These are phyloP conservation scores for Odontophorus gujanensis DNA, from an alignment of 2,113 vertebrate species.

Conservation along the genomic window DNA sequence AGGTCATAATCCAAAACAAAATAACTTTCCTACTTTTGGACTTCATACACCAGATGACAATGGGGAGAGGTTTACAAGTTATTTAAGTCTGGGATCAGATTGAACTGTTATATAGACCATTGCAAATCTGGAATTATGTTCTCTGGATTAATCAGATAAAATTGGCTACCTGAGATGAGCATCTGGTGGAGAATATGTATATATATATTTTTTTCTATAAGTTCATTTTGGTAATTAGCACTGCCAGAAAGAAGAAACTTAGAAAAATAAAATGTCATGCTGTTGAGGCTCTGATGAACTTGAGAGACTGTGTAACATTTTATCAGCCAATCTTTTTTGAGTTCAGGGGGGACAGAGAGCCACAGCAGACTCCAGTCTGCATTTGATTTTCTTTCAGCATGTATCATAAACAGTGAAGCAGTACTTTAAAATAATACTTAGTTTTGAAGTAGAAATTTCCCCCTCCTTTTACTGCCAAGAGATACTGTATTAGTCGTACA, in stretches of 20 bases:
- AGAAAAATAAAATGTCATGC: background rate
- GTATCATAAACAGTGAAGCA: background rate
- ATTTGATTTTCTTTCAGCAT: background rate
- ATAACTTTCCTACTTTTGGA: background rate
- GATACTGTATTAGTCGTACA: background rate
- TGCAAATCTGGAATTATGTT: background rate
- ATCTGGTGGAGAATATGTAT: background rate
- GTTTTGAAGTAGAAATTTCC: background rate
- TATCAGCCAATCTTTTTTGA: background rate
- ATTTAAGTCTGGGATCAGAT: background rate
- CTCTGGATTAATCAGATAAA: conserved; percentile 17
- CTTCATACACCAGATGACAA: background rate
- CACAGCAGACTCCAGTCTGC: background rate
- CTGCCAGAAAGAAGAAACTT: background rate
- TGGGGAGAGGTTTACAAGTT: background rate
- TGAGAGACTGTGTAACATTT: background rate
- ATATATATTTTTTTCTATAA: background rate
- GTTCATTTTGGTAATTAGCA: background rate
- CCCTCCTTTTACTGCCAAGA: background rate
- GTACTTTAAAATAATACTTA: background rate
- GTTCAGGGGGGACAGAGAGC: background rate
- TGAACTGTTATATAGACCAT: background rate
- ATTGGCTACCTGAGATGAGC: background rate
- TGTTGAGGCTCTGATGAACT: background rate
- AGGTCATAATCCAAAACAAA: background rate